Evolutionary conservation across 2,888 invertebrate species (phyloP).

Genomic region (Leptopterna dolabrata): DNA sequence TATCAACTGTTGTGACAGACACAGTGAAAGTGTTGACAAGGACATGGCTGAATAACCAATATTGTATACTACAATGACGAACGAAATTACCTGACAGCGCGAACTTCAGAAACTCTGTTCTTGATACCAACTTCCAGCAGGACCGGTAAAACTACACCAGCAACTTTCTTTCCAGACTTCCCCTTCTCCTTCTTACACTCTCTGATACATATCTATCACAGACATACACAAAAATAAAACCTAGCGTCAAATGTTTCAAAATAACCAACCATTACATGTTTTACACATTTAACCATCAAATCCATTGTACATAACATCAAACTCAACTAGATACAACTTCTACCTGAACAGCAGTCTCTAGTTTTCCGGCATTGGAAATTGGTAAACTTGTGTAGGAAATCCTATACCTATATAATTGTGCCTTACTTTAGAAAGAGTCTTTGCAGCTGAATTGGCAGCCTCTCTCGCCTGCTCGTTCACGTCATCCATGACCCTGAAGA

Average conservation of each 20-base stretch:
- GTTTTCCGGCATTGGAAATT: no score
- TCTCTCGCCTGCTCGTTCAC: conserved; percentile 88
- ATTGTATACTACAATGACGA: no score
- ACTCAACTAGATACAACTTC: no score
- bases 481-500: conserved; percentile 94
- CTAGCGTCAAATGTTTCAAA: background rate
- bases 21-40: no score
- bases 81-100: conserved; percentile 79
- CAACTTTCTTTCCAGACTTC: conserved; percentile 25
- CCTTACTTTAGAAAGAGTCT: conserved; percentile 78
- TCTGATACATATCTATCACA: conserved; percentile 30
- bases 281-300: no score
- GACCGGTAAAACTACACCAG: conserved; percentile 75
- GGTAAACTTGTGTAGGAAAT: no score
- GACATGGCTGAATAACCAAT: no score
- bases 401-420: background rate
- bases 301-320: no score
- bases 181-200: conserved; percentile 39
- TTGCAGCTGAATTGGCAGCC: conserved; percentile 79
- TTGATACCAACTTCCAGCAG: conserved; percentile 83
- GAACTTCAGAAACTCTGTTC: conserved; percentile 81
- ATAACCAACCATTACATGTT: no score
- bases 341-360: no score
- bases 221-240: background rate
- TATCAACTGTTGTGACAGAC: no score